A percentile compares a stretch with the other conserved stretches of the same genome.
Conservation (phyloP, 2,888 invertebrate species). For the Parthenolecanium corni region DNA sequence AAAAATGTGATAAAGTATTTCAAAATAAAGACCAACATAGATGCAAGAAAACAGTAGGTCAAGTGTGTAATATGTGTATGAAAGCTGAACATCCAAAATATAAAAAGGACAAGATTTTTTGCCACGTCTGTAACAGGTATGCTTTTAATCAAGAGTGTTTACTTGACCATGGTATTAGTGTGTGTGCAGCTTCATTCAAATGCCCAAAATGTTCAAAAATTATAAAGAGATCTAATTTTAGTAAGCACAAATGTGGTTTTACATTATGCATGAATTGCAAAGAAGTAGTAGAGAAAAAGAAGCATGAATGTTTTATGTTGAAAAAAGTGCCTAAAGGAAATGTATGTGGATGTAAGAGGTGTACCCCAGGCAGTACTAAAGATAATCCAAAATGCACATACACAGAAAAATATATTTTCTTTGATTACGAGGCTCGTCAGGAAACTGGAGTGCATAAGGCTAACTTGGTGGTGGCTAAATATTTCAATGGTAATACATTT, state of each 20-base stretch:
- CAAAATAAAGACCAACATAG: constrained; percentile 4
- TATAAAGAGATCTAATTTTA: background rate
- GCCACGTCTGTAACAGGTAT: background rate
- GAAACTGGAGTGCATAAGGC: constrained; percentile 6
- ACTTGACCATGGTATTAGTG: background rate
- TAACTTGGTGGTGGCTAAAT: constrained; percentile 28
- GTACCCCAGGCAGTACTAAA: constrained; percentile 4
- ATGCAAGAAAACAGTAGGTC: background rate
- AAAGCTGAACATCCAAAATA: background rate
- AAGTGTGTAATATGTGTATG: background rate
- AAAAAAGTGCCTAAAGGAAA: constrained; percentile 9
- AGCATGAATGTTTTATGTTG: constrained; percentile 15
- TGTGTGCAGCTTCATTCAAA: background rate
- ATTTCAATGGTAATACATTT: constrained; percentile 29
- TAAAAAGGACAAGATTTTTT: constrained; percentile 7
- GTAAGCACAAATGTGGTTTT: constrained; percentile 11
- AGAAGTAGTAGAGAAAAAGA: constrained; percentile 9
- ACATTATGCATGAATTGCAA: constrained; percentile 10
- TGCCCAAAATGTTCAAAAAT: background rate
- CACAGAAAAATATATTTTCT: constrained; percentile 29
- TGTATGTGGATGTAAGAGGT: constrained; percentile 1
- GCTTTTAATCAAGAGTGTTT: constrained; percentile 11
- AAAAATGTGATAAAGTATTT: constrained; percentile 17
- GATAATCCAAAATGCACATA: constrained; percentile 21
- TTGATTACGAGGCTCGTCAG: constrained; percentile 30